Conservation (phyloP, 2,113 vertebrate genomes). For the Tupaia tana region DNA sequence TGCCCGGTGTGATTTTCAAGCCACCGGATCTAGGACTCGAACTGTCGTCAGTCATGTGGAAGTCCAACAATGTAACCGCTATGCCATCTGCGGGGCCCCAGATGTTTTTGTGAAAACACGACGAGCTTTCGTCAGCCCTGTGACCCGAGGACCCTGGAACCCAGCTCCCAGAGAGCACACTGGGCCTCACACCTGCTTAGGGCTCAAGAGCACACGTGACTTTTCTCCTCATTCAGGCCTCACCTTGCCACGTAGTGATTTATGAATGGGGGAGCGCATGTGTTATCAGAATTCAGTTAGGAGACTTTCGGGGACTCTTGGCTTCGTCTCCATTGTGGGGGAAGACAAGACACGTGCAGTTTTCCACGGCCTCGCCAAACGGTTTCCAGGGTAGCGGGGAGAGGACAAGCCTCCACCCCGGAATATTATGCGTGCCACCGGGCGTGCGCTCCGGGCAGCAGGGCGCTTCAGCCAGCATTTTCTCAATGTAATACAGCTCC, state of each 20-base stretch:
- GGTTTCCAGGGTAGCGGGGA: background rate
- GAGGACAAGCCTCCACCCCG: background rate
- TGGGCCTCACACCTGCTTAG: background rate
- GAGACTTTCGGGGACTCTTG: constrained; percentile 6
- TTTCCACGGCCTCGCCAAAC: background rate
- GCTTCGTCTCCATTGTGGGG: background rate
- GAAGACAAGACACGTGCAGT: background rate
- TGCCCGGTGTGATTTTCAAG: too few relatives aligned
- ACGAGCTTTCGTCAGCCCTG: constrained; percentile 16
- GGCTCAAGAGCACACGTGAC: background rate
- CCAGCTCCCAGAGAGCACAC: background rate
- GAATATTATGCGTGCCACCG: background rate
- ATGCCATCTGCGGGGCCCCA: too few relatives aligned
- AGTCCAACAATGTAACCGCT: too few relatives aligned
- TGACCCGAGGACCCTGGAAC: background rate
- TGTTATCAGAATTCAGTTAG: constrained; percentile 56
- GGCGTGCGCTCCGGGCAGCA: background rate
- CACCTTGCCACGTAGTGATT: constrained; percentile 43
- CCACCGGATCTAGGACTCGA: too few relatives aligned
- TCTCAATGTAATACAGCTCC: constrained; percentile 1
- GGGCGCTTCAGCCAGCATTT: background rate
- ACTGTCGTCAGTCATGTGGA: too few relatives aligned
- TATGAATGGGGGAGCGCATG: constrained; percentile 48
- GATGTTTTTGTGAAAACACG: background rate
- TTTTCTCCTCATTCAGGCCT: constrained; percentile 41